phyloP scores from a whole-genome alignment of 2,113 vertebrate species.

The Prinia subflava region DNA sequence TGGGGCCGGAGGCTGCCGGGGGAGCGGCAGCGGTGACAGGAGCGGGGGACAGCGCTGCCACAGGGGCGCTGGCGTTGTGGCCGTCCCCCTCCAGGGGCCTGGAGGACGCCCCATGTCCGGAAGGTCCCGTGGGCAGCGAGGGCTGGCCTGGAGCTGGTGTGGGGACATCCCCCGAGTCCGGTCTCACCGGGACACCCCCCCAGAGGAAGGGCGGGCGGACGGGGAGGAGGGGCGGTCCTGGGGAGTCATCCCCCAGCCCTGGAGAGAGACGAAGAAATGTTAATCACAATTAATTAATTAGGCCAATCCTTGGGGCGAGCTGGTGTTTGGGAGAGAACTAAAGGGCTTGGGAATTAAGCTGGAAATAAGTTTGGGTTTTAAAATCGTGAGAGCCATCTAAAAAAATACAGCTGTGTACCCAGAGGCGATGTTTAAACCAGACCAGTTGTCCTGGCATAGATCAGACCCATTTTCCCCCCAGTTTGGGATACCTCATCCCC shows the following conservation, averaged over 20 bases:
- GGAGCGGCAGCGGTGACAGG: accelerated
- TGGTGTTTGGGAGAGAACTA: accelerated
- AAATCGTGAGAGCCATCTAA: background rate
- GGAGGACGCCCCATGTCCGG: accelerated
- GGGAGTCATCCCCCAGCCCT: slow-evolving; percentile 42
- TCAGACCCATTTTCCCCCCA: accelerated
- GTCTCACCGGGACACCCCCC: background rate
- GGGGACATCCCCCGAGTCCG: background rate
- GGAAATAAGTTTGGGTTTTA: background rate
- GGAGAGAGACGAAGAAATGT: background rate
- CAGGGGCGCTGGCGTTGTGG: background rate
- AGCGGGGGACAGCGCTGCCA: background rate
- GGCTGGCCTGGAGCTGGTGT: background rate
- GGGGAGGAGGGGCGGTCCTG: accelerated
- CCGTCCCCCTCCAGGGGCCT: background rate
- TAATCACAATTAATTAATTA: no score
- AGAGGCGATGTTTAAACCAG: background rate
- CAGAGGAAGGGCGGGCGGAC: background rate
- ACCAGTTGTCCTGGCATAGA: no score
- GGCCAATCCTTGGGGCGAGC: background rate
- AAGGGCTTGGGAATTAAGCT: background rate
- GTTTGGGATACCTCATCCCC: background rate
- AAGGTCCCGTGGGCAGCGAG: background rate
- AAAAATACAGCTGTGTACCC: background rate
- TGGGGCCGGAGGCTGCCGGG: background rate